These are phyloP conservation scores for Hybognathus amarus DNA, from an alignment of 2,797 vertebrate genomes.

Conservation along the genomic window DNA sequence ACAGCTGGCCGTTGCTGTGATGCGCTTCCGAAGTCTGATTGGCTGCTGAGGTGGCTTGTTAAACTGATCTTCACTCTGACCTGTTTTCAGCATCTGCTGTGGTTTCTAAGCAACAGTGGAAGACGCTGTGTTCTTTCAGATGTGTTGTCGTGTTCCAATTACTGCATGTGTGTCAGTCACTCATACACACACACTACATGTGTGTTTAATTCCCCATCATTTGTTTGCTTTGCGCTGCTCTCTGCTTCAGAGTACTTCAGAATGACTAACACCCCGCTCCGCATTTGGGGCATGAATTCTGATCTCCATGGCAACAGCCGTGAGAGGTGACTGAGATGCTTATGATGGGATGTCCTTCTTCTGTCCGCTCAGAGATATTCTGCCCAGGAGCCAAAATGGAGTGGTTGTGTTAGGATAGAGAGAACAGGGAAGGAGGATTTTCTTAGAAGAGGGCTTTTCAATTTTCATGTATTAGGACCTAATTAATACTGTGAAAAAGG, in stretches of 20 bases:
- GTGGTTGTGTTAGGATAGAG: not conserved
- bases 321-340: conserved; percentile 55
- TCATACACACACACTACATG: conserved; percentile 19
- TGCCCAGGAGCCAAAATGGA: conserved; percentile 15
- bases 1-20: not conserved
- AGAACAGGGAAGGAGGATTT: not conserved
- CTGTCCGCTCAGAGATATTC: not conserved
- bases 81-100: conserved; percentile 51
- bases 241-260: conserved; percentile 21
- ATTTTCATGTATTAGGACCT: not conserved
- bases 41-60: conserved; percentile 15
- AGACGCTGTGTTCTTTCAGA: conserved; percentile 56
- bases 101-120: conserved; percentile 57
- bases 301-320: conserved; percentile 71
- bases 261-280: conserved; percentile 50
- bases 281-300: conserved; percentile 54
- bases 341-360: conserved; percentile 49
- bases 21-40: not conserved
- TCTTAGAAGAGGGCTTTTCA: not conserved
- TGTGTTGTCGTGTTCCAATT: conserved; percentile 24
- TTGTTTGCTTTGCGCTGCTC: conserved; percentile 24
- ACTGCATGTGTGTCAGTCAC: conserved; percentile 1
- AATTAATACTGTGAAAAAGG: not conserved
- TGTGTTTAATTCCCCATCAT: conserved; percentile 23
- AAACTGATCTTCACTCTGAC: conserved; percentile 17